A percentile compares a stretch with the other conserved stretches of the same genome.
Evolutionary conservation across 2,888 invertebrate genomes (phyloP).

Genomic region (Hyles lineata): DNA sequence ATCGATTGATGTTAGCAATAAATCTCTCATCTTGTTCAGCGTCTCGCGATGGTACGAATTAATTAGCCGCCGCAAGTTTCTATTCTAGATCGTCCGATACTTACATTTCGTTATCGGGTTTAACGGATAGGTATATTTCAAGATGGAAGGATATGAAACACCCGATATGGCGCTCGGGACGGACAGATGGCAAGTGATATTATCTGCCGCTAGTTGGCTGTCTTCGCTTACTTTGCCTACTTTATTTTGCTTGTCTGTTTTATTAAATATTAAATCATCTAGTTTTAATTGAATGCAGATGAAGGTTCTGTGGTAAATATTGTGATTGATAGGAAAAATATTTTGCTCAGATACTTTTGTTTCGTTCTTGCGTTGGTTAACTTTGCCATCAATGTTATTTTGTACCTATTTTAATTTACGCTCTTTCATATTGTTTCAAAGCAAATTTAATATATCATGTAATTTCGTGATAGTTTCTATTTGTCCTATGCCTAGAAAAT

Average conservation of each 20-base stretch:
- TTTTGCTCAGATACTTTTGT: no score
- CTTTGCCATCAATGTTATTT: no score
- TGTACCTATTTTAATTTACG: no score
- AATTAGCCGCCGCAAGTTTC: conserved; percentile 69
- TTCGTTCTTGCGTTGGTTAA: no score
- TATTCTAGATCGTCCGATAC: conserved; percentile 66
- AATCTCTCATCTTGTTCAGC: conserved; percentile 54
- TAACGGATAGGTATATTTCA: conserved; percentile 66
- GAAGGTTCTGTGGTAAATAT: background rate
- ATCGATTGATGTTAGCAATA: conserved; percentile 54
- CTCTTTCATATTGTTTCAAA: no score
- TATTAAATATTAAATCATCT: conserved; percentile 54
- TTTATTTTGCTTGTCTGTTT: conserved; percentile 54
- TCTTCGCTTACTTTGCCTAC: conserved; percentile 53
- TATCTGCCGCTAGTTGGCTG: conserved; percentile 53
- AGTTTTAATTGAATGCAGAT: conserved; percentile 31
- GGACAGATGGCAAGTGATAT: conserved; percentile 70
- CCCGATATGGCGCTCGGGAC: conserved; percentile 69
- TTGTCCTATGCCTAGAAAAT: no score
- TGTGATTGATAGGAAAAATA: background rate
- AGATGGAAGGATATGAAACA: conserved; percentile 66
- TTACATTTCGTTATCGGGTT: conserved; percentile 60
- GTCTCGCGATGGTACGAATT: conserved; percentile 60
- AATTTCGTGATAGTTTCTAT: no score
- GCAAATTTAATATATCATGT: no score